Evolutionary conservation across 2,797 vertebrate genomes (phyloP), one percentile per base, ranked within the genome.

Genomic region (Crocodylus rhombifer): DNA sequence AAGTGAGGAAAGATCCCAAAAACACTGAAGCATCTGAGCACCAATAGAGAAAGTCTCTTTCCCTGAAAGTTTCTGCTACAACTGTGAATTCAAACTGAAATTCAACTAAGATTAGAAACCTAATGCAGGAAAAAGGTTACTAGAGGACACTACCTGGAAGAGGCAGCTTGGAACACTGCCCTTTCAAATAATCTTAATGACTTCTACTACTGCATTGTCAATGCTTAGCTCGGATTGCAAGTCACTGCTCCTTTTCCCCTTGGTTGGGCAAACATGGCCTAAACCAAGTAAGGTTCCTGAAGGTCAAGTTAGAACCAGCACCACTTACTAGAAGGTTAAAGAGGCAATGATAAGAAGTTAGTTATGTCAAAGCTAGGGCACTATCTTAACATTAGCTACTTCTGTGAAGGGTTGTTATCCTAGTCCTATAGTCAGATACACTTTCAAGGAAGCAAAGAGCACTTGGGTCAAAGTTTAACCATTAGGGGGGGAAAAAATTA

Each of bases 391-490:
- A 1, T 7, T 55, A 88, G 36, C 1, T 0, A 77, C 60, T 42
- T 67, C 1, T 28, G 6, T 51, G 33, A 73, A 73, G 69, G 36
- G 33, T 73, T 8, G 69, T 26, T 71, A 21, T 1, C 69, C 23
- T 30, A 69, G 67, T 13, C 5, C 77, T 42, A 5, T 42, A 26
- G 60, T 30, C 36, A 36, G 2, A 0, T 26, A 67, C 51, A 64
- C 79, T n/a, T 4, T 16, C 25, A 73, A 73, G n/a, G 57, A 57
- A 64, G 21, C 8, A 21, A 30, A 5, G 16, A 7, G 1, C 2
- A 2, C 2, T 76, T 9, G 0, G 0, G 36, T 60, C 60, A 23
- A 7, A 69, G 6, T 0, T 0, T 42, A 42, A 42, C 7, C 42
- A 42, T 42, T 42, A 42, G 42, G 42, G 42, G 42, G 3, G 10